Conservation (phyloP, 2,797 vertebrate genomes). For the Pampus argenteus region DNA sequence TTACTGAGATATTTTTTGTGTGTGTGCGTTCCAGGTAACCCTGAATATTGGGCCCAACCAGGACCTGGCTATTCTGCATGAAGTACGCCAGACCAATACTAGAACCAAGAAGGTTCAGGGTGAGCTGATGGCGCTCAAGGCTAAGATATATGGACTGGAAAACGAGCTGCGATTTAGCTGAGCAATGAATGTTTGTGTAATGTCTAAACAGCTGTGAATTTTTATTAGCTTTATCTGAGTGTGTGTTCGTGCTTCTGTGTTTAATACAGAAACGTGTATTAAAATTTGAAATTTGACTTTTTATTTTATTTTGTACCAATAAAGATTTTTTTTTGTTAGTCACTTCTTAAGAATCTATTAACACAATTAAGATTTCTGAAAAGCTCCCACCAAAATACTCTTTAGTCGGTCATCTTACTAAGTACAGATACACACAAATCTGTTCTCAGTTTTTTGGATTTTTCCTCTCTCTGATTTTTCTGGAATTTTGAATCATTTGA, state of each 20-base stretch:
- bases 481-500: no score
- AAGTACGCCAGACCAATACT: constrained; percentile 89
- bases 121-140: constrained; percentile 93
- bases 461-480: no score
- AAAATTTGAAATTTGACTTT: constrained; percentile 13
- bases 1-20: neutral
- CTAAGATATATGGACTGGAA: constrained; percentile 93
- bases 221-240: neutral
- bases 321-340: constrained; percentile 51
- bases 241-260: constrained; percentile 11
- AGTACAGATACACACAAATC: no score
- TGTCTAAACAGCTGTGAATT: neutral
- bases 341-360: neutral
- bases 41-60: constrained; percentile 88
- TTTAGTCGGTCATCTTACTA: no score
- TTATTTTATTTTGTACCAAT: constrained; percentile 54
- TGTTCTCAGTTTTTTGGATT: no score
- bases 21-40: constrained; percentile 89
- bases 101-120: constrained; percentile 91
- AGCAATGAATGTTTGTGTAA: constrained; percentile 7
- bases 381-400: neutral
- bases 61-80: constrained; percentile 92
- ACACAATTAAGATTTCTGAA: neutral
- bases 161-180: constrained; percentile 90
- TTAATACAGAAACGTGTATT: constrained; percentile 7